Evolutionary conservation across 2,888 invertebrate genomes (phyloP).

Genomic region (Tetramorium bicarinatum): DNA sequence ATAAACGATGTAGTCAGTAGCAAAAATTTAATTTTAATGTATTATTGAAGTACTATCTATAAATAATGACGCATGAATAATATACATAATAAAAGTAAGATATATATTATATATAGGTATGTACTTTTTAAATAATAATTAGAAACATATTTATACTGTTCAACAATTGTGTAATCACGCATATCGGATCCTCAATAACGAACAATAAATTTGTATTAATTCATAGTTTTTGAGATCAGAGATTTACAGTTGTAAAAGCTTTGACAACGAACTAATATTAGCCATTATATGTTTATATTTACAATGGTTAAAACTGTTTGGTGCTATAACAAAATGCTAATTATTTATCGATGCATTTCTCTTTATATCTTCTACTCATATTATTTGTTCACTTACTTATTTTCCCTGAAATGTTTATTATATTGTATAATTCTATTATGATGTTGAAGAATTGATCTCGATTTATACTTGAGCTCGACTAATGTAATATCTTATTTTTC

Average conservation of each 20-base stretch:
- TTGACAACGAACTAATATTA: neutral
- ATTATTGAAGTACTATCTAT: neutral
- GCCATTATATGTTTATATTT: neutral
- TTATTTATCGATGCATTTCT: neutral
- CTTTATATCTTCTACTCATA: neutral
- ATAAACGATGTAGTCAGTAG: neutral
- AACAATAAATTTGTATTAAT: neutral
- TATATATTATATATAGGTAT: neutral
- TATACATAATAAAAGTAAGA: neutral
- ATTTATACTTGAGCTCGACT: neutral
- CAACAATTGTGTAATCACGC: neutral
- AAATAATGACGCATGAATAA: neutral
- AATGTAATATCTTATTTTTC: neutral
- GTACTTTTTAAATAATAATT: neutral
- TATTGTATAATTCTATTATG: neutral
- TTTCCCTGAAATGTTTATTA: slow-evolving; percentile 7
- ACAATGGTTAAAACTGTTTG: neutral
- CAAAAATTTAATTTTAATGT: neutral
- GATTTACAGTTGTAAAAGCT: neutral
- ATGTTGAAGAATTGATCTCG: neutral
- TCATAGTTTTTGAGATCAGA: neutral
- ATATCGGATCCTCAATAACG: neutral
- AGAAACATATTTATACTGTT: neutral
- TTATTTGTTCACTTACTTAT: neutral
- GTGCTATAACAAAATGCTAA: neutral